phyloP scores from a whole-genome alignment of 2,797 vertebrate genomes.

The Melanotaenia pygmaea region DNA sequence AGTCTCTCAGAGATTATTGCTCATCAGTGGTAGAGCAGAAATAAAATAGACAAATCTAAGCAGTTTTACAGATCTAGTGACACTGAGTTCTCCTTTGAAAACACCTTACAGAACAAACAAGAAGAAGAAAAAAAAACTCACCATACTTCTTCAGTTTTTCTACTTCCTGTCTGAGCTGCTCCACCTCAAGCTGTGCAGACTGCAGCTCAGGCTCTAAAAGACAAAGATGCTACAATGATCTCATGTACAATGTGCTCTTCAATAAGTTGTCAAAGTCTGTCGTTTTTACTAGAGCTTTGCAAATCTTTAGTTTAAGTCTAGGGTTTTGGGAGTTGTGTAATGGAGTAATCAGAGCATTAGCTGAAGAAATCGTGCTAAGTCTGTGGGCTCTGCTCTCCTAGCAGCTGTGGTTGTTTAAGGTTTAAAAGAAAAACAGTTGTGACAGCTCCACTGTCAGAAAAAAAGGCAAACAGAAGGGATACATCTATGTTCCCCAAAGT shows the following conservation, averaged over 20 bases:
- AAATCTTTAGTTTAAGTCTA: constrained; percentile 16
- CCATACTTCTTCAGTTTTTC: constrained; percentile 73
- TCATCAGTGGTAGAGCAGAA: neutral
- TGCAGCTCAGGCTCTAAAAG: constrained; percentile 76
- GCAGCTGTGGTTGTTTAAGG: neutral
- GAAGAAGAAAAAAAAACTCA: constrained; percentile 27
- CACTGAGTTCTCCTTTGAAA: neutral
- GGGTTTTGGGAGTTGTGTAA: neutral
- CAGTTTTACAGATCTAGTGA: neutral
- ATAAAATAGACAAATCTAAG: neutral
- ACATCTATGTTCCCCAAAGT: no score
- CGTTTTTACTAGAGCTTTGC: neutral
- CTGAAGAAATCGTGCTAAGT: neutral
- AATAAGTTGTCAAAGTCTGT: neutral
- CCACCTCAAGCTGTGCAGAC: constrained; percentile 71
- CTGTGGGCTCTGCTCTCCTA: constrained; percentile 4
- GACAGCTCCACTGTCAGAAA: no score
- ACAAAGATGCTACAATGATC: constrained; percentile 1
- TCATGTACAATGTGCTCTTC: neutral
- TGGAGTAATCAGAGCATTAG: neutral
- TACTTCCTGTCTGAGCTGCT: constrained; percentile 70
- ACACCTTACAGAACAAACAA: neutral
- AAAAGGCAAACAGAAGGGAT: no score
- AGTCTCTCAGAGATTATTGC: neutral
- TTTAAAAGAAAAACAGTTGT: no score